Percentiles rank a stretch among this genome's conserved stretches.
Evolutionary conservation across 35 echinoderm and acorn worm species (phyloP).

Genomic region (Amphiura filiformis): DNA sequence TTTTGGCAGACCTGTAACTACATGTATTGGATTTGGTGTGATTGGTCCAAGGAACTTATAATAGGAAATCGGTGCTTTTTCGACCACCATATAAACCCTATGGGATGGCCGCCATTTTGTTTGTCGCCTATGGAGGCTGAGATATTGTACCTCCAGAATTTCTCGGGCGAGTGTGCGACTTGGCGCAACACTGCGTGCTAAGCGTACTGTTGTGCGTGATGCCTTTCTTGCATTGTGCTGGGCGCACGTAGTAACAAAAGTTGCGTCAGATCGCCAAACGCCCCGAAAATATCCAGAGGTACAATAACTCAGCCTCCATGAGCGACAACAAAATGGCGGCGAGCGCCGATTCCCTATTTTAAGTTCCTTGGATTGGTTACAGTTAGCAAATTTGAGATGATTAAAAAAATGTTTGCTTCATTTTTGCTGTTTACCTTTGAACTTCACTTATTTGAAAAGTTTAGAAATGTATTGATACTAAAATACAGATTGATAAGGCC

Average conservation of each 20-base stretch:
- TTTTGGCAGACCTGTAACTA: too few relatives aligned
- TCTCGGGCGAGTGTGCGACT: background rate
- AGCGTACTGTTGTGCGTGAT: background rate
- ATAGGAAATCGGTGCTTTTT: background rate
- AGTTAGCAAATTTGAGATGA: too few relatives aligned
- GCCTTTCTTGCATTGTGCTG: conserved; percentile 2
- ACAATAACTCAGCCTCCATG: background rate
- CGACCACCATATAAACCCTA: conserved; percentile 6
- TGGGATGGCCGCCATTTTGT: background rate
- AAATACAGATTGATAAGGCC: too few relatives aligned
- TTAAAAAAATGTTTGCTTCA: too few relatives aligned
- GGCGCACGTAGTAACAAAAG: conserved; percentile 2
- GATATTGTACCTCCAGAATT: conserved; percentile 3
- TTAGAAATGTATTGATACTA: too few relatives aligned
- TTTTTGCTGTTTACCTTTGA: too few relatives aligned
- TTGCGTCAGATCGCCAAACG: conserved; percentile 6
- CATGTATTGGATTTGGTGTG: too few relatives aligned
- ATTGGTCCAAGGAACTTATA: background rate
- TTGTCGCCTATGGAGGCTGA: background rate
- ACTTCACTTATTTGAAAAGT: too few relatives aligned
- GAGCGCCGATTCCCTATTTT: conserved; percentile 10
- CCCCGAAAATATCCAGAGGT: background rate
- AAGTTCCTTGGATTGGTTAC: conserved; percentile 13
- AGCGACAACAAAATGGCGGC: background rate
- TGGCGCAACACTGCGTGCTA: background rate